These are phyloP conservation scores for Coronaproctus castanopsis DNA, from an alignment of 2,888 invertebrate species.

Conservation along the genomic window DNA sequence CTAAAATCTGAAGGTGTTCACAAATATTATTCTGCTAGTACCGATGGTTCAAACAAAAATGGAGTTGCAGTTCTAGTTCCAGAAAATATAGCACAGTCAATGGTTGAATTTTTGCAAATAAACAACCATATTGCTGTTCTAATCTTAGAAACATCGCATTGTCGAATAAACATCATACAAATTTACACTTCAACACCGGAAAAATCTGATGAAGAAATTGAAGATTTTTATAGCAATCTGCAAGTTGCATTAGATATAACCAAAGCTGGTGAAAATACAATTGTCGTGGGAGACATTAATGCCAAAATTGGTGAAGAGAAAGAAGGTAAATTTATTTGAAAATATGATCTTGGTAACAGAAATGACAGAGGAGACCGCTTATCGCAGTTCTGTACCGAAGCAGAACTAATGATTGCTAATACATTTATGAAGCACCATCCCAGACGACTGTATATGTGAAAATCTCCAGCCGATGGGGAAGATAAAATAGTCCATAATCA, in stretches of 20 bases:
- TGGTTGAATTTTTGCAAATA: too few relatives aligned
- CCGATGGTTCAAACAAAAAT: too few relatives aligned
- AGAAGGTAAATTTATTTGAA: background rate
- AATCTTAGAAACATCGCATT: too few relatives aligned
- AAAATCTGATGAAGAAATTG: background rate
- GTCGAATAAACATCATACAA: too few relatives aligned
- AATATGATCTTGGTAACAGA: background rate
- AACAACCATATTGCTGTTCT: too few relatives aligned
- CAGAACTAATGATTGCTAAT: background rate
- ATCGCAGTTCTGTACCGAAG: background rate
- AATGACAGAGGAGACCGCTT: background rate
- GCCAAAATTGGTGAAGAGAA: background rate
- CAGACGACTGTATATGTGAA: background rate
- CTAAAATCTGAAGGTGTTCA: too few relatives aligned
- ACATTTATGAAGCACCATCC: background rate
- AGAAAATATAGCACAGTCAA: too few relatives aligned
- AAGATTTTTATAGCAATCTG: background rate
- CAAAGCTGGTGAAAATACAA: background rate
- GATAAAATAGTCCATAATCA: background rate
- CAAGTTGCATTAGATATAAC: background rate
- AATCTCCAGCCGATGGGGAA: background rate
- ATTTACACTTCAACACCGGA: too few relatives aligned
- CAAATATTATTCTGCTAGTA: too few relatives aligned
- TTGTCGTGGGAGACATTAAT: background rate
- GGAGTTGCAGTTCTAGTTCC: too few relatives aligned